These are phyloP conservation scores for Trachelus iudaicus DNA, from an alignment of 2,888 invertebrate species.

Conservation along the genomic window DNA sequence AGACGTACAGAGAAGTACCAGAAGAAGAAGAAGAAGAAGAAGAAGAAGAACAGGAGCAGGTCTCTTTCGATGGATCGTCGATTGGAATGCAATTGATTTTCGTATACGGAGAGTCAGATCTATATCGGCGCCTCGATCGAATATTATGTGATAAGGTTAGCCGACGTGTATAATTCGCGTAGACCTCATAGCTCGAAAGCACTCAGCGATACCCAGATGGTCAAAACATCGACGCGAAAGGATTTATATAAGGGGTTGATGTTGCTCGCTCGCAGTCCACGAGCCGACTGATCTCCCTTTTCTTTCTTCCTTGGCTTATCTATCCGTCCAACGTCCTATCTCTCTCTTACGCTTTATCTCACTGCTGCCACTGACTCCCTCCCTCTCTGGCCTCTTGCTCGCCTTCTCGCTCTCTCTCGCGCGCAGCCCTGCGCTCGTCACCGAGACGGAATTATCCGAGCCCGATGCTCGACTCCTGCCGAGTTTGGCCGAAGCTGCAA, in stretches of 20 bases:
- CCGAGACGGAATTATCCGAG: neutral
- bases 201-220: neutral
- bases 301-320: neutral
- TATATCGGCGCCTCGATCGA: neutral
- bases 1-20: neutral
- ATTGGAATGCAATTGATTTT: neutral
- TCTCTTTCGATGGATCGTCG: neutral
- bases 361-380: neutral
- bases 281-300: neutral
- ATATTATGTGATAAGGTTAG: neutral
- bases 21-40: neutral
- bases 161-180: neutral
- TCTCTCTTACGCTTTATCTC: neutral
- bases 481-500: neutral
- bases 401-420: neutral
- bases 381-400: neutral
- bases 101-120: neutral
- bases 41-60: neutral
- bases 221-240: neutral
- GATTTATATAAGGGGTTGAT: neutral
- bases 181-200: neutral
- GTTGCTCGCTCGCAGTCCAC: neutral
- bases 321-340: neutral
- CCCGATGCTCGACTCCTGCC: slow-evolving; percentile 3
- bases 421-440: neutral